Evolutionary conservation across 2,113 vertebrate genomes (phyloP).

Genomic region (Periophthalmodon schlosseri): DNA sequence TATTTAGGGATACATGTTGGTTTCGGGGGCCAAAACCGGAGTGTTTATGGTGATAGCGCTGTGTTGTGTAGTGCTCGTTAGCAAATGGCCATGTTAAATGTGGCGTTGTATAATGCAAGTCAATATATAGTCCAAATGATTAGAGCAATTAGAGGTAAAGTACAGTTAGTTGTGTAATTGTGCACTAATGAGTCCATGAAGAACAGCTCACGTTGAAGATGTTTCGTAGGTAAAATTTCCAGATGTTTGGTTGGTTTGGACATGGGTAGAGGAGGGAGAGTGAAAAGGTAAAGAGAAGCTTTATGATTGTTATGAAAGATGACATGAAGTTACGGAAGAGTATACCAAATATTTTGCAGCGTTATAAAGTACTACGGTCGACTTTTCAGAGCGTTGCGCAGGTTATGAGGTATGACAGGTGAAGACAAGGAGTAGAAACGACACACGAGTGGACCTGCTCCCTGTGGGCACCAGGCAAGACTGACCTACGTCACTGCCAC

Average conservation of each 20-base stretch:
- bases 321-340: background rate
- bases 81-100: background rate
- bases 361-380: background rate
- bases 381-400: slow-evolving; percentile 4
- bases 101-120: background rate
- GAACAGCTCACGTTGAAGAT: background rate
- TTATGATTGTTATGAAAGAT: no score
- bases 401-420: slow-evolving; percentile 58
- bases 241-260: background rate
- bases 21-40: slow-evolving; percentile 1
- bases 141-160: no score
- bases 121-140: background rate
- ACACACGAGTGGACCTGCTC: slow-evolving; percentile 56
- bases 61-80: slow-evolving; percentile 23
- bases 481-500: slow-evolving; percentile 27
- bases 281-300: no score
- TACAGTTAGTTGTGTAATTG: background rate
- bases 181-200: no score
- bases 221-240: background rate
- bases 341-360: background rate
- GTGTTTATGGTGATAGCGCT: slow-evolving; percentile 29
- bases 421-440: slow-evolving; percentile 63
- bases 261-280: no score
- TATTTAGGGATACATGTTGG: background rate
- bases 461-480: slow-evolving; percentile 41